These are phyloP conservation scores for Ptilonorhynchus violaceus DNA, from an alignment of 2,113 vertebrate genomes.

Conservation along the genomic window DNA sequence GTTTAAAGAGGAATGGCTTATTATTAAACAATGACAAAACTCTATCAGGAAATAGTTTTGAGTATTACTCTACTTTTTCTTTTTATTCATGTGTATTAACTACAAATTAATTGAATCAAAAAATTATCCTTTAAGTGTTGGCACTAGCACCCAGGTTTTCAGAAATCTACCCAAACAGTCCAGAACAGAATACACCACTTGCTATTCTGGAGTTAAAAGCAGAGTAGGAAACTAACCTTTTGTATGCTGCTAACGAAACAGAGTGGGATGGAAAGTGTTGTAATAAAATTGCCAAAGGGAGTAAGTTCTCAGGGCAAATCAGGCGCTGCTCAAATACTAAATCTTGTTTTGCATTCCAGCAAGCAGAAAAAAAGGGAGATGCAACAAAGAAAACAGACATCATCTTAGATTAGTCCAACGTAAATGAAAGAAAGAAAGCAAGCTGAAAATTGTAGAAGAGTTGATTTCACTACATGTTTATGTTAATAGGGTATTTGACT, in stretches of 20 bases:
- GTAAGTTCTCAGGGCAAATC: constrained; percentile 8
- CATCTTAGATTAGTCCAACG: constrained; percentile 66
- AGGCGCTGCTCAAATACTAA: background rate
- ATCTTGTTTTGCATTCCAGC: constrained; percentile 62
- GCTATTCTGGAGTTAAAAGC: background rate
- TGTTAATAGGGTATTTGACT: constrained; percentile 87
- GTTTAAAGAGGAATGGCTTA: background rate
- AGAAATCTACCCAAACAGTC: constrained; percentile 9
- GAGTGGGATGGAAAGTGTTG: background rate
- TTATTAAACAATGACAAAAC: background rate
- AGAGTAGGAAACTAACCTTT: background rate
- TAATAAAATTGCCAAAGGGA: constrained; percentile 17
- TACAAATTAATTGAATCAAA: background rate
- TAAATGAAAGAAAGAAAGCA: constrained; percentile 72
- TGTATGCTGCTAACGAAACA: background rate
- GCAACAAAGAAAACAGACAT: constrained; percentile 62
- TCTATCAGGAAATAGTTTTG: background rate
- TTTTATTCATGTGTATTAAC: background rate
- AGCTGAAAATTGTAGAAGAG: constrained; percentile 77
- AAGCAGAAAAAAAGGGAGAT: constrained; percentile 41
- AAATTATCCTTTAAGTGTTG: background rate
- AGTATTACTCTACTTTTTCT: background rate
- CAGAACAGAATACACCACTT: background rate
- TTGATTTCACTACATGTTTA: constrained; percentile 83
- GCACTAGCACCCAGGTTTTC: background rate